Conservation (phyloP, 2,113 vertebrate genomes). For the Neogobius melanostomus region DNA sequence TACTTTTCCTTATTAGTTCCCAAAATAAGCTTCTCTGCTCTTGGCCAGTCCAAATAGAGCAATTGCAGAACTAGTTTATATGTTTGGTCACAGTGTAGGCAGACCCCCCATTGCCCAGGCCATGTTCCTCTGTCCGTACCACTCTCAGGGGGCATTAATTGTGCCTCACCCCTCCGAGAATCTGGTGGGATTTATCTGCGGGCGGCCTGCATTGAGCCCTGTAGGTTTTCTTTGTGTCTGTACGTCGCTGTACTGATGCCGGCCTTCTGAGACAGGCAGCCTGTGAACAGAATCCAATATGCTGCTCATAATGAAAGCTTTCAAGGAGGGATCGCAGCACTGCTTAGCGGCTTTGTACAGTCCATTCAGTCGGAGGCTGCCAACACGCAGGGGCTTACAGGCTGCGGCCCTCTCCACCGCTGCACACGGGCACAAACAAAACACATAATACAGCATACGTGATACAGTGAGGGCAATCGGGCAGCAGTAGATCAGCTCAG, state of each 20-base stretch:
- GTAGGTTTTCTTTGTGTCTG: constrained; percentile 21
- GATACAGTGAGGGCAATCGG: background rate
- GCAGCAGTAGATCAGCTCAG: too few species aligned
- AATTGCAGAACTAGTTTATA: too few species aligned
- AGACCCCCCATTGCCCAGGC: constrained; percentile 1
- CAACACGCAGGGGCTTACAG: constrained; percentile 68
- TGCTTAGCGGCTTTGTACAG: constrained; percentile 72
- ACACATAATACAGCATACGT: constrained; percentile 3
- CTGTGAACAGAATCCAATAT: constrained; percentile 73
- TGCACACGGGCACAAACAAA: constrained; percentile 22
- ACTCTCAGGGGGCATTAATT: constrained; percentile 10
- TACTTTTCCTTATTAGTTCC: too few species aligned
- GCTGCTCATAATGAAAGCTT: constrained; percentile 74
- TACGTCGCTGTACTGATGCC: constrained; percentile 35
- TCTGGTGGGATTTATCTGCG: constrained; percentile 36
- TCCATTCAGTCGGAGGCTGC: constrained; percentile 68
- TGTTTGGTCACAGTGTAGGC: background rate
- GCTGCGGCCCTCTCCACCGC: constrained; percentile 36
- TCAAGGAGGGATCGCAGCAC: constrained; percentile 61
- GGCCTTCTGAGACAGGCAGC: constrained; percentile 52
- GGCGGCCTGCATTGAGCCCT: constrained; percentile 36
- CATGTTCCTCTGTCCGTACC: constrained; percentile 5
- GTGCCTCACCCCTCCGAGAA: constrained; percentile 17
- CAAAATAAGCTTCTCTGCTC: too few species aligned
- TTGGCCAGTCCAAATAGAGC: too few species aligned